Evolutionary conservation across 2,113 vertebrate genomes (phyloP), one percentile per base, ranked within the genome.

Genomic region (Boleophthalmus pectinirostris): DNA sequence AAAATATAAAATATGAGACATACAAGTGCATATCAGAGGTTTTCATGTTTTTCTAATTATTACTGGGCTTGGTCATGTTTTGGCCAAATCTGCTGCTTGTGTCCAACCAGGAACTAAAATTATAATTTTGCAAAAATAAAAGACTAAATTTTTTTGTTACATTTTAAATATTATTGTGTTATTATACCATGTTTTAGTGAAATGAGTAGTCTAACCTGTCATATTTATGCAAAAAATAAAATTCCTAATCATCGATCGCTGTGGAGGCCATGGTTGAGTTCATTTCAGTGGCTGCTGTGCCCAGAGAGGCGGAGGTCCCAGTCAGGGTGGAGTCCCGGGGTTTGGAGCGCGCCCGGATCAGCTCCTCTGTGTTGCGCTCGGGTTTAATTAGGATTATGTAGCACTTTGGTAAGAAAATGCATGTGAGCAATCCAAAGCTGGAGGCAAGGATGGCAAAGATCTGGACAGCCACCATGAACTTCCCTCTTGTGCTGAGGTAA

Each of bases 401-500:
- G 75, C 95, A 93, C 82, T 96, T 96, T 14, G 94, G 93, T 71
- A 94, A 89, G 87, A 96, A 96, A 79, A 95, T 82, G 80, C 94
- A 97, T 16, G 90, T 89, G 12, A 96, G 87, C 75, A 96, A 86
- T 45, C 94, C 95, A 4, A 95, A 95, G 87, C 95, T 96, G 72
- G 94, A 96, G 1, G 96, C 95, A 85, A 96, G 66, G 78, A 96
- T 95, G 56, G 95, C 95, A 76, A 96, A 97, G 78, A 96, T 95
- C 88, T 97, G 95, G 66, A 96, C 94, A 0, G 95, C 94, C 24
- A 96, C 95, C 92, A 96, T 95, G 88, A 96, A 96, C 82, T 95
- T 96, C 25, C 95, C 95, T 3, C 94, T 93, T 0, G 95, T 96
- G 92, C 94, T 96, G 77, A 97, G 86, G 75, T 95, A 96, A n/a